Evolutionary conservation across 1,140 invertebrate species (phyloP).

Genomic region (Lepidotrigona ventralis): DNA sequence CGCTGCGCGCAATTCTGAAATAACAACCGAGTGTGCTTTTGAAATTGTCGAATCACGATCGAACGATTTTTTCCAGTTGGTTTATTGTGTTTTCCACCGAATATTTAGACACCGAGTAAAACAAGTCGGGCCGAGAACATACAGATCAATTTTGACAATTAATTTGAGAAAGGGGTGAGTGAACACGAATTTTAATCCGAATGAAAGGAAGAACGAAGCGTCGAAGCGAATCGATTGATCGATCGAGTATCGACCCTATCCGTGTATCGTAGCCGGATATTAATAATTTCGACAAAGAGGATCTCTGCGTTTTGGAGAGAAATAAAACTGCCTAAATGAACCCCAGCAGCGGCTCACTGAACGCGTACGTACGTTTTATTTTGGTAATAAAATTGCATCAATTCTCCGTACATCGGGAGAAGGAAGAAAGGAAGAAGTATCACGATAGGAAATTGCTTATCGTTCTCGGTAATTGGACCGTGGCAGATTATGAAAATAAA

Average conservation of each 20-base stretch:
- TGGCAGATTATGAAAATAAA: slow-evolving; percentile 19
- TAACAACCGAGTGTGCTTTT: no score
- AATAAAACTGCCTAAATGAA: slow-evolving; percentile 59
- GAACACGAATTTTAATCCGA: slow-evolving; percentile 18
- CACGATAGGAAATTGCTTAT: slow-evolving; percentile 43
- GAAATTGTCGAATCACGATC: no score
- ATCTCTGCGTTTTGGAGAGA: slow-evolving; percentile 46
- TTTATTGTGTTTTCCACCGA: no score
- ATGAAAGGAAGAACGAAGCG: slow-evolving; percentile 44
- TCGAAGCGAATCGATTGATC: slow-evolving; percentile 62
- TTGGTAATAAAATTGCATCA: slow-evolving; percentile 55
- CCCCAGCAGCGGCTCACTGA: background rate
- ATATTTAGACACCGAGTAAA: no score
- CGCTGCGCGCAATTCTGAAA: no score
- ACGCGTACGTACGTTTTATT: slow-evolving; percentile 26
- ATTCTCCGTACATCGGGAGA: slow-evolving; percentile 36
- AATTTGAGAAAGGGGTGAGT: no score
- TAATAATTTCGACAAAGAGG: slow-evolving; percentile 66
- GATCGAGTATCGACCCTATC: slow-evolving; percentile 51
- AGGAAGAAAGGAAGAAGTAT: slow-evolving; percentile 6
- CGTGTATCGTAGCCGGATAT: slow-evolving; percentile 68
- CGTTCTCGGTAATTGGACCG: slow-evolving; percentile 42
- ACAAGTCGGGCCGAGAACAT: no score
- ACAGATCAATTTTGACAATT: no score
- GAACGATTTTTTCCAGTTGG: no score